These are phyloP conservation scores for Oryzias woworae DNA, from an alignment of 2,113 vertebrate species.

Conservation along the genomic window DNA sequence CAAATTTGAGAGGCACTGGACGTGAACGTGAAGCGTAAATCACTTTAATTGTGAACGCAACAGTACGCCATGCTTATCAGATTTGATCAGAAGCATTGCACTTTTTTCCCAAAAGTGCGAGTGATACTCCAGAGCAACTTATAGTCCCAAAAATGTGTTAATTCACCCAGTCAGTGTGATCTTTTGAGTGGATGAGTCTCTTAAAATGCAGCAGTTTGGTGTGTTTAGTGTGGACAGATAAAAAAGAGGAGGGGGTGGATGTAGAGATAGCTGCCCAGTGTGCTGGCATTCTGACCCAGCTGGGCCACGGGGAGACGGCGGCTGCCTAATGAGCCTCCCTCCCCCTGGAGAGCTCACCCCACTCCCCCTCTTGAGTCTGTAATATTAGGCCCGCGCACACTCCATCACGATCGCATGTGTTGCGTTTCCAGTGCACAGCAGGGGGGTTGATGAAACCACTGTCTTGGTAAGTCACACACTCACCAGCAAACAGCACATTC, in stretches of 20 bases:
- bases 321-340: conserved; percentile 78
- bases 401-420: conserved; percentile 66
- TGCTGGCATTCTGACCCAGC: conserved; percentile 74
- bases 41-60: too few species aligned
- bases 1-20: too few species aligned
- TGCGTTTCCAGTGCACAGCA: conserved; percentile 56
- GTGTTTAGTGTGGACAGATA: conserved; percentile 33
- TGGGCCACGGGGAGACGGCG: conserved; percentile 70
- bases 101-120: too few species aligned
- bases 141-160: neutral
- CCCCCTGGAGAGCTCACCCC: conserved; percentile 70
- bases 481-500: conserved; percentile 22
- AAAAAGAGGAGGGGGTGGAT: conserved; percentile 47
- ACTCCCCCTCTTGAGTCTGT: conserved; percentile 61
- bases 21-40: too few species aligned
- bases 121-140: too few species aligned
- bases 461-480: conserved; percentile 42
- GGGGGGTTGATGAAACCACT: conserved; percentile 61
- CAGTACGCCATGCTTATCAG: too few species aligned
- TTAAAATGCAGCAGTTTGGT: conserved; percentile 27
- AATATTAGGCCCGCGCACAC: conserved; percentile 66
- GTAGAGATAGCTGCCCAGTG: conserved; percentile 65
- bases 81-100: too few species aligned
- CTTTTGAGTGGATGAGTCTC: conserved; percentile 24
- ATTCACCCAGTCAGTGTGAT: conserved; percentile 23